Evolutionary conservation across 1,140 invertebrate species (phyloP), one percentile per base, ranked within the genome.

Genomic region (Danaus plexippus): DNA sequence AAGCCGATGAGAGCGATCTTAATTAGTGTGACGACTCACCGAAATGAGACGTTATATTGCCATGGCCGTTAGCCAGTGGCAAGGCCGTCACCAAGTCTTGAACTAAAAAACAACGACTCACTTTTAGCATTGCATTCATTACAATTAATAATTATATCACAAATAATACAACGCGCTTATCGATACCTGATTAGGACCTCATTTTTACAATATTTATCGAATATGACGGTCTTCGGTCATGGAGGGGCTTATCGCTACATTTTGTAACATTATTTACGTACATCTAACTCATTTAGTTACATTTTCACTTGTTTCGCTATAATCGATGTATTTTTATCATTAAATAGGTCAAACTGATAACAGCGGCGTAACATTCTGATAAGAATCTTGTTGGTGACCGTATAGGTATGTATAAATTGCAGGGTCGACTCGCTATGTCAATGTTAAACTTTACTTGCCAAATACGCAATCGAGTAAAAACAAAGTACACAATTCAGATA

Each of bases 51-150:
- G 82, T 79, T 70, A 81, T 77, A 83, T 85, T 85, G 76, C 80
- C 80, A 78, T 88, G 85, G 76, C 86, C 86, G 78, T 88, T 88
- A 72, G 85, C 86, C 81, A 86, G 75, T 66, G 85, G 85, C 83
- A 88, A 88, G 70, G 86, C 86, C 69, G 86, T 88, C 86, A 88
- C 86, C 86, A 88, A 81, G 76, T 88, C 86, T 86, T 88, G 82
- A 85, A 87, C 86, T 86, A 88, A 84, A 86, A 87, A 87, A 87
- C 73, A 85, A 87, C 78, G 71, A 86, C 78, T 83, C 66, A 72
- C 73, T 69, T 85, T 87, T 84, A 87, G 85, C 79, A 87, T 85
- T 75, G 72, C 72, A 83, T 78, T 68, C 66, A 74, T 67, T 71
- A 67, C 48, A 71, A 67, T 43, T 57, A 67, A 62, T 63, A 47